phyloP scores from a whole-genome alignment of 2,888 invertebrate species.

The Adelognathus sp. region DNA sequence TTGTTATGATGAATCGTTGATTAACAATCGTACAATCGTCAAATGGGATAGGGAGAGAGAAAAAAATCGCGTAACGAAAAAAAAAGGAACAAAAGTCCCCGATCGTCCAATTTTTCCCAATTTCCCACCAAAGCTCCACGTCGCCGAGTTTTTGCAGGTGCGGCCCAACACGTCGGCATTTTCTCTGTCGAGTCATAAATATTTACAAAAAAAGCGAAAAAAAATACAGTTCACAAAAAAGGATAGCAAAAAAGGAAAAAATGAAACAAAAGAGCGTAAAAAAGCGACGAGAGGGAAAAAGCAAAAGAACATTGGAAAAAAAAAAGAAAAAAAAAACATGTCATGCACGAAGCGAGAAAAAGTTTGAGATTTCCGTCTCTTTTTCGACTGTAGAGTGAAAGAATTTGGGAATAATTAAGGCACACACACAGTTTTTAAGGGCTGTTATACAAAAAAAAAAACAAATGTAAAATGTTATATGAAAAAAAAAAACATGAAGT shows the following conservation, averaged over 20 bases:
- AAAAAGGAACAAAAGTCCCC: slow-evolving; percentile 14
- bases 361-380: slow-evolving; percentile 43
- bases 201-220: slow-evolving; percentile 25
- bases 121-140: slow-evolving; percentile 64
- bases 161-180: slow-evolving; percentile 77
- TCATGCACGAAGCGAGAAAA: slow-evolving; percentile 46
- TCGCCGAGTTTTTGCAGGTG: slow-evolving; percentile 80
- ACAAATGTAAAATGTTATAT: slow-evolving; percentile 58
- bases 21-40: not conserved
- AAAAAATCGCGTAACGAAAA: not conserved
- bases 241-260: slow-evolving; percentile 27
- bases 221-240: slow-evolving; percentile 9
- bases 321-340: slow-evolving; percentile 37
- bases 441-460: slow-evolving; percentile 39
- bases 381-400: slow-evolving; percentile 45
- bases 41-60: not conserved
- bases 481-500: slow-evolving; percentile 45
- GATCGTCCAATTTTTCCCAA: slow-evolving; percentile 19
- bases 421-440: slow-evolving; percentile 34
- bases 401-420: slow-evolving; percentile 53
- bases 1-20: slow-evolving; percentile 59
- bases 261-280: slow-evolving; percentile 6
- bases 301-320: slow-evolving; percentile 19
- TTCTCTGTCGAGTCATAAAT: slow-evolving; percentile 48
- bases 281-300: slow-evolving; percentile 26